A percentile compares a stretch with the other conserved stretches of the same genome.
Evolutionary conservation across 2,888 invertebrate genomes (phyloP).

Genomic region (Cephonodes hylas): DNA sequence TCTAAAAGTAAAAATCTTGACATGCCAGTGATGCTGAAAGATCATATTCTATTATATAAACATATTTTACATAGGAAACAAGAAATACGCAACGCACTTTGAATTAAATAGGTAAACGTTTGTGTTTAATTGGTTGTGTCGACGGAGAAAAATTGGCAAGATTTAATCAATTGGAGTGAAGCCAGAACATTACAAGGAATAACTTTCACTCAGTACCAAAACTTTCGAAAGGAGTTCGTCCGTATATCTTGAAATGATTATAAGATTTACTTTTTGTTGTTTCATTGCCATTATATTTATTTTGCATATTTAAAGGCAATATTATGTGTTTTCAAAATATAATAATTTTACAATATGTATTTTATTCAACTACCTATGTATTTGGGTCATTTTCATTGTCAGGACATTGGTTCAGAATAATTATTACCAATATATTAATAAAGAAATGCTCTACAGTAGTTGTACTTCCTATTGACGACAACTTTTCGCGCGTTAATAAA

Average conservation of each 20-base stretch:
- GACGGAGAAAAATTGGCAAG: constrained; percentile 9
- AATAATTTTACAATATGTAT: no score
- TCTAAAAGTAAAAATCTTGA: not conserved
- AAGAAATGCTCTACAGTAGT: no score
- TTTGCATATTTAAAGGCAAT: no score
- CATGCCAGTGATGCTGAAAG: not conserved
- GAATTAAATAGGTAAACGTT: constrained; percentile 1
- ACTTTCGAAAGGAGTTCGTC: not conserved
- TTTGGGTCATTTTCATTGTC: no score
- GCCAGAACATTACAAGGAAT: constrained; percentile 10
- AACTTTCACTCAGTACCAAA: not conserved
- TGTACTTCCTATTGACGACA: no score
- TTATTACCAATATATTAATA: no score
- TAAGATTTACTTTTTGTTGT: not conserved
- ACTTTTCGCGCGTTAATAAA: no score
- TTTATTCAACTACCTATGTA: no score
- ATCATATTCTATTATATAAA: not conserved
- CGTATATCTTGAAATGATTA: not conserved
- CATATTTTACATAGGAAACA: constrained; percentile 5
- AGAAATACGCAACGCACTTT: not conserved
- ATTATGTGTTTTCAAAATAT: no score
- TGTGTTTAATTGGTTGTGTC: constrained; percentile 5
- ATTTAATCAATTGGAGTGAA: constrained; percentile 13
- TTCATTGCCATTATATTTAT: not conserved
- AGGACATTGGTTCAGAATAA: no score